A percentile compares a stretch with the other conserved stretches of the same genome.
These are phyloP conservation scores for Lasioglossum malachurum DNA, from an alignment of 2,888 invertebrate species.

Conservation along the genomic window DNA sequence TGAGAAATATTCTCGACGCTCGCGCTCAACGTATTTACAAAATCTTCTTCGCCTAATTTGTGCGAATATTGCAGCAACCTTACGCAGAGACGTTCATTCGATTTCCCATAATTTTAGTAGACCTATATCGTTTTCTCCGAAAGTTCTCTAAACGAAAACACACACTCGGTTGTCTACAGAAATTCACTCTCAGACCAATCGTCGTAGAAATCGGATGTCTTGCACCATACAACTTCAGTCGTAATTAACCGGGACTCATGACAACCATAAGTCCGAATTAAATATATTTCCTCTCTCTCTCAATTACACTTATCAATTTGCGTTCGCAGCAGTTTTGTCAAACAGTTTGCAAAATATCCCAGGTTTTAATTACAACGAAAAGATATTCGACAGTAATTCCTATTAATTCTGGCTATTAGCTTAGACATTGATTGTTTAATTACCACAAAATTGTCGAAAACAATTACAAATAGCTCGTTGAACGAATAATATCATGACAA, in stretches of 20 bases:
- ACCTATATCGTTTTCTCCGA: background rate
- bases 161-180: slow-evolving; percentile 9
- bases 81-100: background rate
- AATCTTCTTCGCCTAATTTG: slow-evolving; percentile 15
- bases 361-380: background rate
- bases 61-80: slow-evolving; percentile 18
- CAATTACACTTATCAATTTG: background rate
- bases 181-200: slow-evolving; percentile 45
- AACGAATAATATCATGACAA: background rate
- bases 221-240: background rate
- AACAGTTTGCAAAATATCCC: slow-evolving; percentile 6
- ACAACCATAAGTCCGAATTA: slow-evolving; percentile 9
- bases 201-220: slow-evolving; percentile 17
- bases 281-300: background rate
- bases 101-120: background rate
- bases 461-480: background rate
- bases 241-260: background rate
- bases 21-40: slow-evolving; percentile 18
- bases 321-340: slow-evolving; percentile 5
- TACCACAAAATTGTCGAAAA: background rate
- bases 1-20: slow-evolving; percentile 12
- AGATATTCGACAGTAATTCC: background rate
- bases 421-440: background rate
- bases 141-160: background rate
- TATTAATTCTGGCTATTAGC: background rate